Evolutionary conservation across 2,113 vertebrate species (phyloP), one percentile per base, ranked within the genome.

Genomic region (Engraulis encrasicolus): DNA sequence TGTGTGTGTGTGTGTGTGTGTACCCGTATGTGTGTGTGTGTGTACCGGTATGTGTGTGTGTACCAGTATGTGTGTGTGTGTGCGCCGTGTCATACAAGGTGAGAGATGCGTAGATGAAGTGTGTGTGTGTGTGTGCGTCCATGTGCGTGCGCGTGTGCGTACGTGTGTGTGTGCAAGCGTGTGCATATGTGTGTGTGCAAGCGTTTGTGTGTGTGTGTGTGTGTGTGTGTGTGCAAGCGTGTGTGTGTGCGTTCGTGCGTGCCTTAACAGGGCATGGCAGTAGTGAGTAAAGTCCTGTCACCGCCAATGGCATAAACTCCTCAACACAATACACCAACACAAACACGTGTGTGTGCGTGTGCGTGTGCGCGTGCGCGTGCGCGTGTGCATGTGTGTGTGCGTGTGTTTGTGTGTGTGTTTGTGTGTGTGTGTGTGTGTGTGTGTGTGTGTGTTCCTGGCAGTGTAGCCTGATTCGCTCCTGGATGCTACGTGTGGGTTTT

Each of bases 291-390:
- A 84, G 77, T n/a, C 40, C 78, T 84, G 83, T 87, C 85, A 86
- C 86, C 86, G 66, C 87, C 79, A 61, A 50, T 81, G 38, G 71
- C 77, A 78, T 80, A 50, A 80, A 74, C 61, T 5, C 80, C 23
- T 79, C 88, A 87, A 86, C 77, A 84, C 84, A 84, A 81, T 86
- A 85, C 85, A 86, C 89, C 89, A 91, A 89, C 80, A 38, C 84
- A 87, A 9, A 66, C 86, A 90, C 89, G 82, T 83, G 83, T 54
- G 45, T 58, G 77, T 45, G 49, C 40, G 77, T 83, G 50, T 77
- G 83, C 38, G 61, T 54, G 52, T 66, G 61, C 15, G 78, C 20
- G 58, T 11, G 79, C n/a, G 49, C 23, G 85, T 86, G 78, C 66
- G 82, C 83, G 50, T n/a, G n/a, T n/a, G n/a, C 83, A 85, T 54